Percentiles rank a stretch among this genome's conserved stretches.
Conservation (phyloP, 1,140 invertebrate species). For the Trypoxylus dichotomus region DNA sequence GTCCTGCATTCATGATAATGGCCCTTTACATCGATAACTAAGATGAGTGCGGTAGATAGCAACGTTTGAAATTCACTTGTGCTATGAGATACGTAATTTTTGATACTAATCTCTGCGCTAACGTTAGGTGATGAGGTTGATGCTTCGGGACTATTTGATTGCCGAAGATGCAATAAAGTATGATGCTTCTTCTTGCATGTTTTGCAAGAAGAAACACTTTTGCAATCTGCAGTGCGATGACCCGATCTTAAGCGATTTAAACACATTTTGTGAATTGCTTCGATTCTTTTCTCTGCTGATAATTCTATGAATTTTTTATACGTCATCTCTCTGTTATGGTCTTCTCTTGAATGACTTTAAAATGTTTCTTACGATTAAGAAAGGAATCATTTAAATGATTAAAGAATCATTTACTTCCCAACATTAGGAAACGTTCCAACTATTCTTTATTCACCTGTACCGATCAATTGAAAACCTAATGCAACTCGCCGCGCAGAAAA, state of each 20-base stretch:
- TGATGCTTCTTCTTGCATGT: constrained; percentile 1
- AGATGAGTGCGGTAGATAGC: not conserved
- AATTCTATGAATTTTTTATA: too few relatives aligned
- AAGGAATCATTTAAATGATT: too few relatives aligned
- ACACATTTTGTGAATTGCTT: not conserved
- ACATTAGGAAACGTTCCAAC: too few relatives aligned
- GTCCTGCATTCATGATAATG: not conserved
- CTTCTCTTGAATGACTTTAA: too few relatives aligned
- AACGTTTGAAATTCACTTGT: not conserved
- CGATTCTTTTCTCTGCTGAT: too few relatives aligned
- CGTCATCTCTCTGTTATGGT: too few relatives aligned
- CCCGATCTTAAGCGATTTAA: not conserved
- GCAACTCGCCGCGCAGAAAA: too few relatives aligned
- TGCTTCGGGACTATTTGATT: not conserved
- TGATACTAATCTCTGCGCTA: not conserved
- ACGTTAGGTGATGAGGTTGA: not conserved
- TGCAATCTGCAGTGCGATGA: not conserved
- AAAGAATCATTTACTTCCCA: too few relatives aligned
- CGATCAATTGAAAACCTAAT: too few relatives aligned
- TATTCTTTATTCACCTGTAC: too few relatives aligned
- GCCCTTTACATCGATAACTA: not conserved
- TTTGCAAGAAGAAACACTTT: not conserved
- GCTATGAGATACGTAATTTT: not conserved
- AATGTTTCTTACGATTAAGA: too few relatives aligned
- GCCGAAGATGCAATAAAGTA: not conserved